Base-by-base conservation (phyloP, 2,113 vertebrate species). In the Lophotis ruficrista region DNA sequence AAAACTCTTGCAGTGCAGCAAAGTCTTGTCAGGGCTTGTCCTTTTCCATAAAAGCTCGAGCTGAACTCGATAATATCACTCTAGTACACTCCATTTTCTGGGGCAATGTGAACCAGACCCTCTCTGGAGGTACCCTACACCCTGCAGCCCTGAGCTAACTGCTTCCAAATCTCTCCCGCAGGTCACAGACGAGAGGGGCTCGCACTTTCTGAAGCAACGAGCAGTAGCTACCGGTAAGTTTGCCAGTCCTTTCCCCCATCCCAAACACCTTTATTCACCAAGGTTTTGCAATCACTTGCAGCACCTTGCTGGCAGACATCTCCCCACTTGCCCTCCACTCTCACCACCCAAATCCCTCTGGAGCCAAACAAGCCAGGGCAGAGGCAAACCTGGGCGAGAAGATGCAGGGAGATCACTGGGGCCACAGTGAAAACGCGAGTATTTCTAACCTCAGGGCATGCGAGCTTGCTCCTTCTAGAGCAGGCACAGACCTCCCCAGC, bases 131-230 rank as follows among this genome's bases (percentile, higher is more conserved):
- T 37, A 7, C 28, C 10, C 21, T 2, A 1, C 9, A 5, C 22
- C 38, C 79, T 37, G 58, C 20, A 64, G 12, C 89, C 14, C 43
- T 6, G 48, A 66, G 47, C 66, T 96, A 68, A 97, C 51, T 3
- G 11, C 10, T 19, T 86, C 50, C 37, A 11, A 4, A 23, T 93
- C 27, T 96, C 51, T 90, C 69, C 85, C 7, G 14, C 85, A 97
- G 97, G 94, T 90, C 38, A 3, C 73, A 13, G 85, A 88, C 7
- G 87, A 90, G 57, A 83, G 30, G 14, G 9, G 15, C 41, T 9
- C 95, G 53, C 93, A 0, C 64, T 84, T 94, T 35, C 93, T 97
- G 86, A 96, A 90, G 90, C 96, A 95, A 76, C 71, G 84, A 35
- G 92, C 94, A 47, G 10, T 88, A 9, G 2, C 6, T 20, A 3